These are phyloP conservation scores for Ypsolopha sequella DNA, from an alignment of 2,888 invertebrate species.

Conservation along the genomic window DNA sequence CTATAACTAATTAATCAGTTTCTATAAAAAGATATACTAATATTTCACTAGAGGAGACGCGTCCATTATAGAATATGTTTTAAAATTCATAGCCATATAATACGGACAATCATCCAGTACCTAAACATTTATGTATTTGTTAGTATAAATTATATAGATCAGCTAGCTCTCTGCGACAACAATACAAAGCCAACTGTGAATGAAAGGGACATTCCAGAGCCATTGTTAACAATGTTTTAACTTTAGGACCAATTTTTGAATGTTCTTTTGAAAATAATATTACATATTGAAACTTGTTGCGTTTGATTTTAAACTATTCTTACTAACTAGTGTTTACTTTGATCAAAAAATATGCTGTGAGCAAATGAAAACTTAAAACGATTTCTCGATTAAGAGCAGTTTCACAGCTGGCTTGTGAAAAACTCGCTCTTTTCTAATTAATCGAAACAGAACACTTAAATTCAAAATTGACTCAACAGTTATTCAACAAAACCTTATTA, in stretches of 20 bases:
- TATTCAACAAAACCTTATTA: no score
- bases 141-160: conserved; percentile 11
- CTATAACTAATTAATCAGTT: no score
- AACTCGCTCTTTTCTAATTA: no score
- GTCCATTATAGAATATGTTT: no score
- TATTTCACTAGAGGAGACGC: no score
- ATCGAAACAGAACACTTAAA: no score
- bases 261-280: conserved; percentile 71
- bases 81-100: no score
- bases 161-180: conserved; percentile 52
- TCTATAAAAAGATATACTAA: no score
- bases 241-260: conserved; percentile 70
- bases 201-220: conserved; percentile 66
- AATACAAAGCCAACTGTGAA: conserved; percentile 45
- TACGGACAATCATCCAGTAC: no score
- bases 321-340: no score
- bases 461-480: no score
- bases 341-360: conserved; percentile 5
- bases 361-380: conserved; percentile 3
- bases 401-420: no score
- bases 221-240: conserved; percentile 70
- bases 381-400: conserved; percentile 1
- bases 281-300: conserved; percentile 50
- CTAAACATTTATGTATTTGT: background rate
- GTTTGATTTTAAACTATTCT: conserved; percentile 27